Percentiles rank a stretch among this genome's conserved stretches.
These are phyloP conservation scores for Microcebus murinus DNA, from an alignment of 2,113 vertebrate species.

Conservation along the genomic window DNA sequence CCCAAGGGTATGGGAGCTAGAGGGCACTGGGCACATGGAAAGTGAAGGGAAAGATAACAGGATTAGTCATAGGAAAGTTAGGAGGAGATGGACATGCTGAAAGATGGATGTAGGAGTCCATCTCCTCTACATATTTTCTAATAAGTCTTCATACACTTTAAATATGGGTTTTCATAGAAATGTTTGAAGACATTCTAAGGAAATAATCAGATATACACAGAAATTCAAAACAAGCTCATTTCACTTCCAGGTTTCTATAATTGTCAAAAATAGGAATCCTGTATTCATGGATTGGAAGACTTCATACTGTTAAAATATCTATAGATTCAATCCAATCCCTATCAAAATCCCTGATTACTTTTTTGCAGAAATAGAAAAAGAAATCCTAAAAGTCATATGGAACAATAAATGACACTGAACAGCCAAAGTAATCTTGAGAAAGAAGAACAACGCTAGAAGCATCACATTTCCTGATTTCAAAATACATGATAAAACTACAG, in stretches of 20 bases:
- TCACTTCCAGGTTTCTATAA: not conserved
- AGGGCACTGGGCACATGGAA: not conserved
- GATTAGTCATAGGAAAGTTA: not conserved
- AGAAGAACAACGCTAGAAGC: not conserved
- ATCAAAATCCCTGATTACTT: not conserved
- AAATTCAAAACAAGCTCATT: not conserved
- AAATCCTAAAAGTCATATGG: not conserved
- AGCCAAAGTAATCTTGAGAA: not conserved
- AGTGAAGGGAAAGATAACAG: not conserved
- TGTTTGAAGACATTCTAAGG: not conserved
- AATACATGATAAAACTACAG: not conserved
- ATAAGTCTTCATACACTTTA: not conserved
- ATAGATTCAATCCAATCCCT: not conserved
- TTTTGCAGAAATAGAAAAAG: not conserved
- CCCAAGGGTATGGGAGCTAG: accelerated
- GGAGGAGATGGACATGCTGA: not conserved
- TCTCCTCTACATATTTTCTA: not conserved
- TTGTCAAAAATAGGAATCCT: not conserved
- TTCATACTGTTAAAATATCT: not conserved
- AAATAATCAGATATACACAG: not conserved
- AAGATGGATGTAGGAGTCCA: too few species aligned
- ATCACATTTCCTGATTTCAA: not conserved
- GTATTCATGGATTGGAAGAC: not conserved
- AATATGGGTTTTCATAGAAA: not conserved
- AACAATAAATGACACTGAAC: not conserved